A percentile compares a stretch with the other conserved stretches of the same genome.
These are phyloP conservation scores for Phortica magna DNA, from an alignment of 2,888 invertebrate genomes.

Conservation along the genomic window DNA sequence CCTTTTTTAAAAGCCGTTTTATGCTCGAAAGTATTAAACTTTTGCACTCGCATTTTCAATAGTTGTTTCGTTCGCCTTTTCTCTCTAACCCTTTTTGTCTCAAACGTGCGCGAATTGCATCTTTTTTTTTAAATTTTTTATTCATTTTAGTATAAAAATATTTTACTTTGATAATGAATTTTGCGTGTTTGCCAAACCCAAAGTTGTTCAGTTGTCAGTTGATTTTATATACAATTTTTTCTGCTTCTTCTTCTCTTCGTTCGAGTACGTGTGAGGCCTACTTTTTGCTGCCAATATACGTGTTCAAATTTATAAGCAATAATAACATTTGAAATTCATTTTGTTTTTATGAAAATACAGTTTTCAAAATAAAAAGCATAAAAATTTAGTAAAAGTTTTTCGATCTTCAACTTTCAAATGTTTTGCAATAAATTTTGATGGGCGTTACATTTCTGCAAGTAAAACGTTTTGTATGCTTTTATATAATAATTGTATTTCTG, in stretches of 20 bases:
- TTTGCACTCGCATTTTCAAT: too few relatives aligned
- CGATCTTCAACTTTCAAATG: too few relatives aligned
- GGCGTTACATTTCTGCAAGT: too few relatives aligned
- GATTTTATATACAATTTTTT: constrained; percentile 9
- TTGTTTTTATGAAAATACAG: constrained; percentile 4
- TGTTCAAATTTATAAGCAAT: constrained; percentile 20
- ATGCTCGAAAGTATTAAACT: too few relatives aligned
- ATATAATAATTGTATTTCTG: too few relatives aligned
- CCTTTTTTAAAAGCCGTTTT: too few relatives aligned
- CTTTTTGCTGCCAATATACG: constrained; percentile 13
- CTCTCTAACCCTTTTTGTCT: too few relatives aligned
- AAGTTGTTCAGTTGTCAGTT: background rate
- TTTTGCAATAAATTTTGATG: too few relatives aligned
- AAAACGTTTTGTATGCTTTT: too few relatives aligned
- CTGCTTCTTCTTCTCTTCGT: background rate
- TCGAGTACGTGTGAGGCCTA: constrained; percentile 9
- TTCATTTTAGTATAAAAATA: background rate
- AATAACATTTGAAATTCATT: background rate
- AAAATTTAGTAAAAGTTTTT: background rate
- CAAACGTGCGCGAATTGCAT: background rate
- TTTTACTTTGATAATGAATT: constrained; percentile 4
- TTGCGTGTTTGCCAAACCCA: constrained; percentile 30
- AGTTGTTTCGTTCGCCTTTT: too few relatives aligned
- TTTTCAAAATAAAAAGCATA: background rate
- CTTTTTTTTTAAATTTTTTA: background rate